A percentile compares a stretch with the other conserved stretches of the same genome.
phyloP scores from a whole-genome alignment of 2,113 vertebrate genomes.

The Toxotes chatareus region DNA sequence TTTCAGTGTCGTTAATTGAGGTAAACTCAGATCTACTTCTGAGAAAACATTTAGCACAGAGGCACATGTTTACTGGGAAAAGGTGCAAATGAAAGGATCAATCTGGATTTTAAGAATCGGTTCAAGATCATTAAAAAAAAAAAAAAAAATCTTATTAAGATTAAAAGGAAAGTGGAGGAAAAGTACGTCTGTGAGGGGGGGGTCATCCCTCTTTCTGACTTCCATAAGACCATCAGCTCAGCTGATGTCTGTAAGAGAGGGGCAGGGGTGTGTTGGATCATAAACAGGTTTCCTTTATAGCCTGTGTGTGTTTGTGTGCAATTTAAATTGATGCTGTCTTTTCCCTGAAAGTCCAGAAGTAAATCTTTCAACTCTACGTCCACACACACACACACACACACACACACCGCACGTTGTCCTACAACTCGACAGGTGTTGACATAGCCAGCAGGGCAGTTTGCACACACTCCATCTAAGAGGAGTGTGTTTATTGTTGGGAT shows the following conservation, averaged over 20 bases:
- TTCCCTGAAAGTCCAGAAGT: background rate
- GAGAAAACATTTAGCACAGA: too few species aligned
- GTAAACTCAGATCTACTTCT: too few species aligned
- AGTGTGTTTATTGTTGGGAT: background rate
- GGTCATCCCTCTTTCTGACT: too few species aligned
- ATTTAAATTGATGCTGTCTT: too few species aligned
- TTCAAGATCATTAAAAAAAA: too few species aligned
- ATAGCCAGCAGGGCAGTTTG: constrained; percentile 13
- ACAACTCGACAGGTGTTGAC: constrained; percentile 24
- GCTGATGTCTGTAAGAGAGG: constrained; percentile 13
- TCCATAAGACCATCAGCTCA: constrained; percentile 8
- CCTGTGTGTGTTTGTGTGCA: background rate
- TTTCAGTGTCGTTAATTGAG: background rate
- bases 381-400: constrained; percentile 4
- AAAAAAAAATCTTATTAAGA: too few species aligned
- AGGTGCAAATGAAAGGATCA: too few species aligned
- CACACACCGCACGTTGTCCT: too few species aligned
- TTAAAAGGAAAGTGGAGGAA: too few species aligned
- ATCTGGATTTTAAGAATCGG: too few species aligned
- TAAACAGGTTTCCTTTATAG: constrained; percentile 38
- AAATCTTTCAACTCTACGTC: constrained; percentile 4
- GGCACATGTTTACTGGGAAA: too few species aligned
- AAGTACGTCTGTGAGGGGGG: too few species aligned
- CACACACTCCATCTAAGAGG: background rate
- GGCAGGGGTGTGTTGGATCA: constrained; percentile 20